These are phyloP conservation scores for Aspidoscelis tigris DNA, from an alignment of 2,113 vertebrate genomes.

Conservation along the genomic window DNA sequence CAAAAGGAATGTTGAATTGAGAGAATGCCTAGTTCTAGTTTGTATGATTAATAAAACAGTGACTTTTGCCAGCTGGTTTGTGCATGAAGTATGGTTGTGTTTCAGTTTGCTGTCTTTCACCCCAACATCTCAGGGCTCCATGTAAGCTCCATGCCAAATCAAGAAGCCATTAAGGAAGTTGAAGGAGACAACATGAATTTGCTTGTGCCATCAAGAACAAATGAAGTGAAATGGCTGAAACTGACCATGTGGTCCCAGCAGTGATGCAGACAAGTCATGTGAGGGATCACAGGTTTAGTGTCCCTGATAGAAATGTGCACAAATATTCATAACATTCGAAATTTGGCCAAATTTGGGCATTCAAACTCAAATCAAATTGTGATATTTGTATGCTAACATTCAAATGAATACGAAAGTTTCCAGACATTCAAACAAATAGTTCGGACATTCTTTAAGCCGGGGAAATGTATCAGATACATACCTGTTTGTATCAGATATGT, in stretches of 20 bases:
- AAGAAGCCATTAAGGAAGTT: background rate
- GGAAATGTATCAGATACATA: too few species aligned
- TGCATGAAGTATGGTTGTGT: background rate
- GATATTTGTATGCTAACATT: too few species aligned
- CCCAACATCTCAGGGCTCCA: background rate
- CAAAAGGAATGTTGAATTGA: conserved; percentile 51
- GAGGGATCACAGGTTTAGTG: background rate
- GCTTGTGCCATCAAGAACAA: background rate
- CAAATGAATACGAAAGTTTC: too few species aligned
- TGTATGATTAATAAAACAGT: conserved; percentile 22
- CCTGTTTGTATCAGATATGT: too few species aligned
- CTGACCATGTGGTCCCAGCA: background rate
- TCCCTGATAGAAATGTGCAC: too few species aligned
- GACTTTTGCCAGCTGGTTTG: conserved; percentile 21
- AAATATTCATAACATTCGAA: too few species aligned
- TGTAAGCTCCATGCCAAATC: background rate
- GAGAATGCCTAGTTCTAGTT: background rate
- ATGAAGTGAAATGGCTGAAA: background rate
- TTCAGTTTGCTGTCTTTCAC: background rate
- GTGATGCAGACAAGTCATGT: background rate
- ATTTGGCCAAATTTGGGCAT: too few species aligned
- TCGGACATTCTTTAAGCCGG: too few species aligned
- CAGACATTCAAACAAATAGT: too few species aligned
- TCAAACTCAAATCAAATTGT: too few species aligned
- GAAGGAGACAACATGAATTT: background rate